Evolutionary conservation across 2,797 vertebrate genomes (phyloP).

Genomic region (Aselliscus stoliczkanus): DNA sequence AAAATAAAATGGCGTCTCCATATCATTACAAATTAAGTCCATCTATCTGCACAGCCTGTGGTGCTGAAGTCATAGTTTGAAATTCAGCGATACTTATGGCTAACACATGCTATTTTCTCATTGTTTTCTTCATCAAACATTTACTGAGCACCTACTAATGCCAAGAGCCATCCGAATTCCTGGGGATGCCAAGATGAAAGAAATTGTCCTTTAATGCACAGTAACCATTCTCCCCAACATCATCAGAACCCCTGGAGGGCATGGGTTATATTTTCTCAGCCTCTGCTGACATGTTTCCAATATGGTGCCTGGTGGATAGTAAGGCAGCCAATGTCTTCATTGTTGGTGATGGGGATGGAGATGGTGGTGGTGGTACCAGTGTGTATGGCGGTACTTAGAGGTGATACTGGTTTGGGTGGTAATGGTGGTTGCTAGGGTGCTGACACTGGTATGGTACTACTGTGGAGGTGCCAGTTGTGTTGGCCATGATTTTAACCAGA

Average conservation of each 20-base stretch:
- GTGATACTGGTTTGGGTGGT: not conserved
- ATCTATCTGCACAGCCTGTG: constrained; percentile 15
- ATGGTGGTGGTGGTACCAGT: too few relatives aligned
- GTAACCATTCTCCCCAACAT: not conserved
- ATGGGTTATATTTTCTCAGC: accelerated
- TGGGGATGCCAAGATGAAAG: not conserved
- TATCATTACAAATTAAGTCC: constrained; percentile 50
- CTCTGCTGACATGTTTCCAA: not conserved
- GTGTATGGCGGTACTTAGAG: too few relatives aligned
- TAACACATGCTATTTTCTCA: constrained; percentile 19
- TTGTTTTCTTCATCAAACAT: not conserved
- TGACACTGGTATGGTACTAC: accelerated
- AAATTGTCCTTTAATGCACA: not conserved
- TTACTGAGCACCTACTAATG: constrained; percentile 46
- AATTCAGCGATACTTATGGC: not conserved
- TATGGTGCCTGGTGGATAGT: accelerated
- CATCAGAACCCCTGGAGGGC: not conserved
- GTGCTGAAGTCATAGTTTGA: constrained; percentile 45
- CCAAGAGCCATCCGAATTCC: not conserved
- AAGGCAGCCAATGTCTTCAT: accelerated
- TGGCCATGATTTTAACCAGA: not conserved
- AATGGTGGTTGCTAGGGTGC: too few relatives aligned
- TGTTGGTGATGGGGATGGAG: accelerated
- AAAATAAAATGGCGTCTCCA: constrained; percentile 43
- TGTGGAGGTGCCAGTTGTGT: not conserved